These are phyloP conservation scores for Pterostichus madidus DNA, from an alignment of 2,888 invertebrate species.

Conservation along the genomic window DNA sequence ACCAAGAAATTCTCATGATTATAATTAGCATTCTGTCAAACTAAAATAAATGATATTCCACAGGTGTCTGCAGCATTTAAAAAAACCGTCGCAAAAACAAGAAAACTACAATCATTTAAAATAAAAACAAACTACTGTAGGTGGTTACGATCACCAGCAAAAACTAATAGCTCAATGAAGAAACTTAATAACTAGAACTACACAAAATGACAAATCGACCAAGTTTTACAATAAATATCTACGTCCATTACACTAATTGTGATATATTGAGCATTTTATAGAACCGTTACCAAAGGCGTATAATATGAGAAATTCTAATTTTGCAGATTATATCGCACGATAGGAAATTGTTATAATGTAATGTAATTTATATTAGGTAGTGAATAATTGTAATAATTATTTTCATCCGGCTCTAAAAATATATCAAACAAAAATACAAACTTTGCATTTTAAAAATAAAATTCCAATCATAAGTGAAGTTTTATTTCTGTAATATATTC, in stretches of 20 bases:
- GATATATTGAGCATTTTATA: neutral
- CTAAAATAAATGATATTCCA: slow-evolving; percentile 38
- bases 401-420: neutral
- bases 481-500: no score
- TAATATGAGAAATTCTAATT: neutral
- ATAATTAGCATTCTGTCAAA: slow-evolving; percentile 10
- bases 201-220: neutral
- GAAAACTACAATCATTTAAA: slow-evolving; percentile 20
- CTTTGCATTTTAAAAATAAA: neutral
- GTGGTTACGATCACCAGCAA: slow-evolving; percentile 28
- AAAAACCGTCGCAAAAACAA: slow-evolving; percentile 27
- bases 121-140: slow-evolving; percentile 22
- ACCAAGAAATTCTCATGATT: neutral
- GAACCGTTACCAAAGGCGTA: no score
- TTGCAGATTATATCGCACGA: slow-evolving; percentile 9
- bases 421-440: neutral
- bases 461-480: no score
- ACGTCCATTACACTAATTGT: neutral
- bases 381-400: neutral
- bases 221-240: no score
- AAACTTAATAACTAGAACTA: neutral
- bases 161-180: slow-evolving; percentile 31
- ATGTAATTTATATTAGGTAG: neutral
- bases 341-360: neutral
- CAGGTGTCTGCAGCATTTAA: slow-evolving; percentile 12